A percentile compares a stretch with the other conserved stretches of the same genome.
Evolutionary conservation across 2,113 vertebrate genomes (phyloP).

Genomic region (Aphelocoma coerulescens): DNA sequence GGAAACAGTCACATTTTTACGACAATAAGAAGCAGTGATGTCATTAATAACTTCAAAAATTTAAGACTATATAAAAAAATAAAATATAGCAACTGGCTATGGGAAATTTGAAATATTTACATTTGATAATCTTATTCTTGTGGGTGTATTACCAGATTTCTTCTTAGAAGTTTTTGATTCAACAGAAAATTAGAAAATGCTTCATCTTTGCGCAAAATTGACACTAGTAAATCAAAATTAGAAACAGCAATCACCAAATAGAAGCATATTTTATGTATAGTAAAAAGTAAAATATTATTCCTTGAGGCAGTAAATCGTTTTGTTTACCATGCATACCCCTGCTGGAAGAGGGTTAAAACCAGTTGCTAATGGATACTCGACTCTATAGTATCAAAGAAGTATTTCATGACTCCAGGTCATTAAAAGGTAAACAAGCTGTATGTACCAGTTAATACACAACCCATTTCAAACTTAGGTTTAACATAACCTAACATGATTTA

Average conservation of each 20-base stretch:
- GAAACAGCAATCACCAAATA: neutral
- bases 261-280: neutral
- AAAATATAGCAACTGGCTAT: neutral
- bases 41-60: neutral
- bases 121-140: neutral
- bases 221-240: neutral
- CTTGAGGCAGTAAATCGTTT: neutral
- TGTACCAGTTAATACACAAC: neutral
- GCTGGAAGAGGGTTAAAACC: neutral
- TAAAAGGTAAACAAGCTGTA: neutral
- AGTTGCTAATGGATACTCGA: neutral
- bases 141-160: neutral
- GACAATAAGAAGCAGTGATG: neutral
- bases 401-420: neutral
- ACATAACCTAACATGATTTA: neutral
- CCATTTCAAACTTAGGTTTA: neutral
- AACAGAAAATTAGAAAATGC: neutral
- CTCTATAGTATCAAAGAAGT: neutral
- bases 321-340: neutral
- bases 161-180: neutral
- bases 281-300: neutral
- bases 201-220: neutral
- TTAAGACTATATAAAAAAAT: neutral
- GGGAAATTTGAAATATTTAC: neutral
- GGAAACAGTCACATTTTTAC: neutral